Base-by-base conservation (phyloP, 2,888 invertebrate species). In the Chrysolina haemoptera region DNA sequence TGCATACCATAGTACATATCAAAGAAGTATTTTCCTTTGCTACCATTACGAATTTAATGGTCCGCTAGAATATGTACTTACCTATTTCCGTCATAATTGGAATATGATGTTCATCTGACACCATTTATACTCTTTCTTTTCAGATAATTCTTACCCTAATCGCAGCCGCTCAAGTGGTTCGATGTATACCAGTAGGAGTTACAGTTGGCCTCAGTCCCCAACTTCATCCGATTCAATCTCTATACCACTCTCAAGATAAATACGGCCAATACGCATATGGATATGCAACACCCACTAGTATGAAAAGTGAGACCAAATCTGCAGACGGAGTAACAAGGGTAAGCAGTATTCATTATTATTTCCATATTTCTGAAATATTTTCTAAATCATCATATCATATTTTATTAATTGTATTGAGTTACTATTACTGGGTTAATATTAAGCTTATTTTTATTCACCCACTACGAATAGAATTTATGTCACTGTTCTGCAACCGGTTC, bases 211-310 rank as follows among this genome's bases (percentile, higher is more conserved):
- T 85, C 8, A 80, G 83, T 48, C 83, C 83, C 5, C 83, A 84
- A 81, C 86, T 85, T 11, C 88, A 88, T 62, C 86, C 88, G 9
- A 85, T 88, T 8, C 79, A 83, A 55, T 83, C 87, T 67, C 88
- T 89, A 62, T 90, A 90, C 82, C 91, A 91, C 82, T 87, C 89
- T 14, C 91, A 91, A 84, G 91, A 91, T 78, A 89, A 89, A 27
- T 85, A 89, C 48, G 91, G 91, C 1, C 90, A 90, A 80, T 91
- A 91, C 84, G 88, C 89, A 76, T 91, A 91, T 83, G 92, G 92
- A 27, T 93, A 93, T 85, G 88, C 91, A 16, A 93, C 92, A 74
- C 93, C 92, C 64, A 91, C 92, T 63, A 91, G 91, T 76, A 90
- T 92, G 78, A 93, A 92, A 85, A 90, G 90, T 62, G 94, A 94